Evolutionary conservation across 2,797 vertebrate species (phyloP), one percentile per base, ranked within the genome.

Genomic region (Chloroceryle inda): DNA sequence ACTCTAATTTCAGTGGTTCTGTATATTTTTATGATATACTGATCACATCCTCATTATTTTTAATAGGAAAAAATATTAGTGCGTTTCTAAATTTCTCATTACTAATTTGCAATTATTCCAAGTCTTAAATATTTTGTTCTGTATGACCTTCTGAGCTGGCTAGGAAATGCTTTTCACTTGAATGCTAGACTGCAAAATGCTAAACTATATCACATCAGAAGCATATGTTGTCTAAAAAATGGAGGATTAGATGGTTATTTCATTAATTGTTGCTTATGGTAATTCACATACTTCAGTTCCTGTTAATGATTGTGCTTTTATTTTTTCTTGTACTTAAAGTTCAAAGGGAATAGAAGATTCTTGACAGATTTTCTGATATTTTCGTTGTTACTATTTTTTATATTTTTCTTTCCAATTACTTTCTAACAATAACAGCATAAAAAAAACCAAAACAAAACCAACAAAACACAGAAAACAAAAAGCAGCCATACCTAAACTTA

Each of bases 401-500:
- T n/a, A 20, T 52, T 67, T 72, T 92, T 67, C 8, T 79, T 69
- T 49, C 10, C 26, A 31, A 49, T 7, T 11, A 64, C 35, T 58
- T 88, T 78, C 23, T 53, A 42, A 22, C 16, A 49, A 6, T 37
- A 79, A 40, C 10, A n/a, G 2, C 8, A 58, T 37, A 24, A 73
- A 73, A 6, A 29, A 5, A 52, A 13, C 21, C 45, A 8, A 52
- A 52, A 29, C 50, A 27, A 52, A 52, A 27, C 24, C 17, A 49
- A 15, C 24, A 50, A 49, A 49, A 52, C 50, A 52, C 50, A 27
- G 27, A 21, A 22, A 27, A 72, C 42, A 40, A 33, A 47, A 6
- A 45, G 4, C 2, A 1, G 1, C 8, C 8, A 40, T 84, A 83
- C 33, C 9, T 10, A 68, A 52, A 6, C 6, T 2, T 5, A 38